Evolutionary conservation across 1,140 invertebrate species (phyloP).

Genomic region (Zaprionus ghesquierei): DNA sequence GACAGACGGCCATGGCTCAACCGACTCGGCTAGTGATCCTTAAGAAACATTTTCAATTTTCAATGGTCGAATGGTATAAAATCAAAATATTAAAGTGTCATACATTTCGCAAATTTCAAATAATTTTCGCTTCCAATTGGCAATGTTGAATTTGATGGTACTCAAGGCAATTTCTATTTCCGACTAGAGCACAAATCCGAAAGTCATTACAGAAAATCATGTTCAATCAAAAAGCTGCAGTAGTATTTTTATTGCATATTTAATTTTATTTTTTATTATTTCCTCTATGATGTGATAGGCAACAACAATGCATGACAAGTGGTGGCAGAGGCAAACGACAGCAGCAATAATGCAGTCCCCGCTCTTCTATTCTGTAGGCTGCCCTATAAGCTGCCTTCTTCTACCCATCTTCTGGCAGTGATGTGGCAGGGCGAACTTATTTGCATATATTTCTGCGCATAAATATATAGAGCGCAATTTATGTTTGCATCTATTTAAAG

Average conservation of each 20-base stretch:
- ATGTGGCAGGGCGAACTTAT: slow-evolving; percentile 37
- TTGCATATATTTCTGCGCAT: slow-evolving; percentile 65
- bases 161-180: neutral
- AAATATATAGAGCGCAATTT: slow-evolving; percentile 77
- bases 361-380: neutral
- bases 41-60: too few species aligned
- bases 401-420: slow-evolving; percentile 7
- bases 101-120: neutral
- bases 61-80: too few species aligned
- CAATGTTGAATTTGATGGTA: too few species aligned
- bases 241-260: neutral
- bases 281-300: slow-evolving; percentile 9
- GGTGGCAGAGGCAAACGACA: slow-evolving; percentile 9
- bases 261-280: slow-evolving; percentile 31
- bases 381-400: neutral
- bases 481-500: slow-evolving; percentile 74
- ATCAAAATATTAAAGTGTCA: too few species aligned
- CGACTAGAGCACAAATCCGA: neutral
- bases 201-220: neutral
- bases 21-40: too few species aligned
- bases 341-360: slow-evolving; percentile 36
- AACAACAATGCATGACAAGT: slow-evolving; percentile 23
- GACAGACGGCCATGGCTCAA: too few species aligned
- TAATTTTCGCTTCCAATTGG: neutral
- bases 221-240: slow-evolving; percentile 24